phyloP scores from a whole-genome alignment of 1,140 invertebrate genomes.

The Ostrea denselamellosa region DNA sequence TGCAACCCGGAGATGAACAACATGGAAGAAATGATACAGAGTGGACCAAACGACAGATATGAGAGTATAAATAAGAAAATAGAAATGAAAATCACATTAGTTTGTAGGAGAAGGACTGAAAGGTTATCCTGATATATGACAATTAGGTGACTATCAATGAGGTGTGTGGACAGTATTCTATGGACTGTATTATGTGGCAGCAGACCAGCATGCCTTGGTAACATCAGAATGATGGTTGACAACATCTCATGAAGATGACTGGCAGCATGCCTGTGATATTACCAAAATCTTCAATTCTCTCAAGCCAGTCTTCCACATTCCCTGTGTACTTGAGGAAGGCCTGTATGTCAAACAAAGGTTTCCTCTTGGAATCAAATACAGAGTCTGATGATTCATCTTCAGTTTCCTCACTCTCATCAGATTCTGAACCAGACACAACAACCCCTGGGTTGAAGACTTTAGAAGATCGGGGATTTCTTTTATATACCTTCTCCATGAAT shows the following conservation, averaged over 20 bases:
- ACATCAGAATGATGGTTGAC: not conserved
- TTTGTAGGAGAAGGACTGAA: not conserved
- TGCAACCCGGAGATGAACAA: not conserved
- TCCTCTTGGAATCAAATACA: not conserved
- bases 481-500: constrained; percentile 24
- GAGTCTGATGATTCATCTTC: not conserved
- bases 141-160: not conserved
- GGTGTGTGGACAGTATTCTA: not conserved
- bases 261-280: constrained; percentile 19
- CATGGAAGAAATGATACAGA: not conserved
- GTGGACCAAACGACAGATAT: not conserved
- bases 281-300: constrained; percentile 17
- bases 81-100: not conserved
- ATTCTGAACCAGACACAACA: not conserved
- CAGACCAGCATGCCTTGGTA: not conserved
- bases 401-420: not conserved
- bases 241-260: not conserved
- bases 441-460: constrained; percentile 19
- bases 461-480: not conserved
- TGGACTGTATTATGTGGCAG: not conserved
- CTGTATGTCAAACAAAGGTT: constrained; percentile 15
- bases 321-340: constrained; percentile 25
- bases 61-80: not conserved
- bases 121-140: not conserved
- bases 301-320: constrained; percentile 10